Evolutionary conservation across 2,113 vertebrate genomes (phyloP).

Genomic region (Antidorcas marsupialis): DNA sequence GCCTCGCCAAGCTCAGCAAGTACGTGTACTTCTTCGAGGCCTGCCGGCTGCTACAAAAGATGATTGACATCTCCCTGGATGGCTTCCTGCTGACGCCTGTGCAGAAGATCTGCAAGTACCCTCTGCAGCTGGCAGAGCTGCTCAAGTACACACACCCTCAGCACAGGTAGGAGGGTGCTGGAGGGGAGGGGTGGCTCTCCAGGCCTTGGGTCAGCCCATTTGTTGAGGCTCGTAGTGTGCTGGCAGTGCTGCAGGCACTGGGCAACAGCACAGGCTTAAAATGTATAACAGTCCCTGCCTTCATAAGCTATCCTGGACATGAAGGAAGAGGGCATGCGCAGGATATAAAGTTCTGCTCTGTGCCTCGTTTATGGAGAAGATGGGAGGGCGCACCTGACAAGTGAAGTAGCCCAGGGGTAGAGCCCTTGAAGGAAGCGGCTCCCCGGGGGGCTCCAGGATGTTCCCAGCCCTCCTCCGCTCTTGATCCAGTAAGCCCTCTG

Average conservation of each 20-base stretch:
- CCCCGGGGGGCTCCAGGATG: not conserved
- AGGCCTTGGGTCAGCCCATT: no score
- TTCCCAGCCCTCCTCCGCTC: no score
- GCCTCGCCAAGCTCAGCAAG: conserved; percentile 93
- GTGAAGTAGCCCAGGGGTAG: not conserved
- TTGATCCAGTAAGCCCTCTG: not conserved
- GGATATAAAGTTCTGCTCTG: no score
- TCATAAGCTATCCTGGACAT: not conserved
- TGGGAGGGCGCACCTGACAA: not conserved
- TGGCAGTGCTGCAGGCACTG: not conserved
- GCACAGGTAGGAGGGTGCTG: conserved; percentile 81
- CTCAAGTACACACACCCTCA: conserved; percentile 97
- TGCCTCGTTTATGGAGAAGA: not conserved
- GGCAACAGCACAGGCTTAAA: not conserved
- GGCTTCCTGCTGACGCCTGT: conserved; percentile 96
- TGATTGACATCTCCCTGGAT: conserved; percentile 96
- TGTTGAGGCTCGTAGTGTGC: not conserved
- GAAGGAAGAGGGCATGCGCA: not conserved
- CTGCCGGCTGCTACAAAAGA: conserved; percentile 94
- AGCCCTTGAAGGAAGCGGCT: not conserved
- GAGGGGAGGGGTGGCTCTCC: not conserved
- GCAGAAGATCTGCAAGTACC: conserved; percentile 99
- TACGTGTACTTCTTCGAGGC: conserved; percentile 98
- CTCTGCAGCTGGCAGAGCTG: conserved; percentile 93
- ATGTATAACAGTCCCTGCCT: no score